Percentiles rank a stretch among this genome's conserved stretches.
Evolutionary conservation across 1,140 invertebrate species (phyloP).

Genomic region (Monomorium pharaonis): DNA sequence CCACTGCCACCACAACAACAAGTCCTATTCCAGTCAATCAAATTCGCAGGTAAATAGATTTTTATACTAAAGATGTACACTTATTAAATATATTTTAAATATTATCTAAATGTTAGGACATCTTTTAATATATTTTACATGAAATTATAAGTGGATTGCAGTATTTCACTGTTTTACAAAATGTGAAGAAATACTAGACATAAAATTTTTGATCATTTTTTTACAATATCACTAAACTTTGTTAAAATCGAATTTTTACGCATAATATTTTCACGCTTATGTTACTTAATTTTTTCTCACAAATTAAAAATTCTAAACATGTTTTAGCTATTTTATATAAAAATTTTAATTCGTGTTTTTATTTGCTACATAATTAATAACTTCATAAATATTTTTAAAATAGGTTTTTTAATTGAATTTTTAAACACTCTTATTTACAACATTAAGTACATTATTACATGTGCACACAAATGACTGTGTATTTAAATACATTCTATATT

Average conservation of each 20-base stretch:
- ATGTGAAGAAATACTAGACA: background rate
- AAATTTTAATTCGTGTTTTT: background rate
- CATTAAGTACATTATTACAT: conserved; percentile 46
- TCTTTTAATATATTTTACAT: background rate
- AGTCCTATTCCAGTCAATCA: conserved; percentile 86
- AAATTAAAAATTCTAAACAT: background rate
- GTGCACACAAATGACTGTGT: conserved; percentile 47
- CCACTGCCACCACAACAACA: conserved; percentile 80
- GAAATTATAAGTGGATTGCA: conserved; percentile 17
- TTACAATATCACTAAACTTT: background rate
- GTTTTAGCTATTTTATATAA: background rate
- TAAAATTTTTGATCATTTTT: background rate
- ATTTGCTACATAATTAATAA: background rate
- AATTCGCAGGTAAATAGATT: conserved; percentile 86
- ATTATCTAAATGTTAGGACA: conserved; percentile 1
- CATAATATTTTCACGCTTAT: background rate
- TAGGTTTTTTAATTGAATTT: background rate
- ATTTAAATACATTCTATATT: conserved; percentile 65
- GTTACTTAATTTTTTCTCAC: background rate
- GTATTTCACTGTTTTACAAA: conserved; percentile 26
- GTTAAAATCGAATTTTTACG: background rate
- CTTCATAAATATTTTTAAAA: background rate
- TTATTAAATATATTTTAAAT: background rate
- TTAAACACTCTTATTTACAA: conserved; percentile 27
- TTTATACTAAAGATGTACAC: conserved; percentile 9